These are phyloP conservation scores for Pagrus major DNA, from an alignment of 2,113 vertebrate genomes.

Conservation along the genomic window DNA sequence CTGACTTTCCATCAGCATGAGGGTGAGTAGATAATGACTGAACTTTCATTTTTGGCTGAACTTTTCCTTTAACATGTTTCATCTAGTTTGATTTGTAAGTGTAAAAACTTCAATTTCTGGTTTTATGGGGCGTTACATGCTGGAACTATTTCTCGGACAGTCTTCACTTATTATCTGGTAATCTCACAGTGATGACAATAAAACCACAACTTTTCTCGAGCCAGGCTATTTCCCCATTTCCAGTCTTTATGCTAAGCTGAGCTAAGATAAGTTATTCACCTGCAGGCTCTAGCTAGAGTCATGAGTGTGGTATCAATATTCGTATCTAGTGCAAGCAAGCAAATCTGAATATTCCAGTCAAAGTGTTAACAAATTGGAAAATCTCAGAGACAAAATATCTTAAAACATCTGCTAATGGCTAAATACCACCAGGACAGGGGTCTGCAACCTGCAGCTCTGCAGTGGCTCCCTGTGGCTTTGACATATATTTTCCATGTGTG, in stretches of 20 bases:
- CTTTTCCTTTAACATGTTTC: no score
- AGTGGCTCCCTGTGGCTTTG: no score
- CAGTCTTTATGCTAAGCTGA: background rate
- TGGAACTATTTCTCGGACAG: background rate
- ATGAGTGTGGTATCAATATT: background rate
- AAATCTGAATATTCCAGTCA: background rate
- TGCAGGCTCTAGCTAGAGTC: background rate
- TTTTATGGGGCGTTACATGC: conserved; percentile 1
- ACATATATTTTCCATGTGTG: no score
- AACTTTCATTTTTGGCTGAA: no score
- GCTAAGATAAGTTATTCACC: background rate
- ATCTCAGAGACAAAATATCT: background rate
- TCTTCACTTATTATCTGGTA: background rate
- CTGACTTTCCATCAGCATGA: no score
- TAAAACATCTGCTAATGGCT: background rate
- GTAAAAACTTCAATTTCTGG: background rate
- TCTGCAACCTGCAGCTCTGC: no score
- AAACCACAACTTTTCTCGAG: background rate
- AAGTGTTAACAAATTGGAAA: background rate
- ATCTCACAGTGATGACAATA: background rate
- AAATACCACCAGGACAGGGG: background rate
- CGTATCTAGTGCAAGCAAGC: background rate
- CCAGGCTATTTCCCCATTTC: background rate
- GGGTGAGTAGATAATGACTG: no score
- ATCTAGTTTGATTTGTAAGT: background rate